Evolutionary conservation across 2,797 vertebrate genomes (phyloP).

Genomic region (Tangara arthus): DNA sequence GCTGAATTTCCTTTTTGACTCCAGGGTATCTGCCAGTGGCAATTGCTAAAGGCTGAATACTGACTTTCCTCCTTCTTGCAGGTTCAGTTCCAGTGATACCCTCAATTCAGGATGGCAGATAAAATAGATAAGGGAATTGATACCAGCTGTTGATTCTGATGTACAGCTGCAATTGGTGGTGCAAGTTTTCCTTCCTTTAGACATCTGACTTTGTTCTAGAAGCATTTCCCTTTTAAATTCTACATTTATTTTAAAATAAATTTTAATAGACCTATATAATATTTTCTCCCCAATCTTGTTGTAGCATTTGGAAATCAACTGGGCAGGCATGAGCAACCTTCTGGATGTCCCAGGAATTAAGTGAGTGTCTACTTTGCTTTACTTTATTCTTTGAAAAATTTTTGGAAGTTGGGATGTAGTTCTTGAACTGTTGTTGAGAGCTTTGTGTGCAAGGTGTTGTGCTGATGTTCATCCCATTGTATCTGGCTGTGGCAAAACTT

Average conservation of each 20-base stretch:
- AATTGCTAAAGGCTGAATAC: neutral
- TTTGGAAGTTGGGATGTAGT: neutral
- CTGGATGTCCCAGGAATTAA: slow-evolving; percentile 89
- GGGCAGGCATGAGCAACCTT: slow-evolving; percentile 93
- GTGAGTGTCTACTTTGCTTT: slow-evolving; percentile 65
- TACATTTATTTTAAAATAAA: neutral
- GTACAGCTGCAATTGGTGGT: neutral
- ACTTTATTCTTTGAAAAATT: neutral
- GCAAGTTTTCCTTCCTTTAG: neutral
- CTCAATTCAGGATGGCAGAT: neutral
- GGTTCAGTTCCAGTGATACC: neutral
- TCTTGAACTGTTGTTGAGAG: neutral
- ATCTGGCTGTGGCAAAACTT: neutral
- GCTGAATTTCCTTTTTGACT: neutral
- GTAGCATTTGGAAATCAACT: slow-evolving; percentile 86
- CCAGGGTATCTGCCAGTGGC: neutral
- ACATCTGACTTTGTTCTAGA: neutral
- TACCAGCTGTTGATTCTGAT: neutral
- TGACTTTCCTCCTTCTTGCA: neutral
- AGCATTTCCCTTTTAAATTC: neutral
- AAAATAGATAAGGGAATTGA: neutral
- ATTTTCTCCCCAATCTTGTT: neutral
- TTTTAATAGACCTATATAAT: neutral
- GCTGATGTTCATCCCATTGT: neutral
- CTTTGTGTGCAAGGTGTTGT: neutral